Percentiles rank a stretch among this genome's conserved stretches.
These are phyloP conservation scores for Opisthocomus hoazin DNA, from an alignment of 2,113 vertebrate species.

Conservation along the genomic window DNA sequence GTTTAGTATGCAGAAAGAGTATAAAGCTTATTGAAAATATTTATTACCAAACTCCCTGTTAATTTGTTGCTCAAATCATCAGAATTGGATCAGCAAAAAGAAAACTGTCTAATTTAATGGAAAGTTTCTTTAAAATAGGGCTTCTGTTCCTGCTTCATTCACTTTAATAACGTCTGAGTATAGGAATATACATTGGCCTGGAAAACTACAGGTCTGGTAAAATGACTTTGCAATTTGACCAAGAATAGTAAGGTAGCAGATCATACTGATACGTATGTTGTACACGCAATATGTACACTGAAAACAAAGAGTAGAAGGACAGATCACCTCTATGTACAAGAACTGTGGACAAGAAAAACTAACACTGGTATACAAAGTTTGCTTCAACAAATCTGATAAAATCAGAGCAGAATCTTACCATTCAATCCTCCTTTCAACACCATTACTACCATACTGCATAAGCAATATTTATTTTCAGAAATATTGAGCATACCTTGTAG, in stretches of 20 bases:
- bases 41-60: not conserved
- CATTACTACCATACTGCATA: fast-evolving
- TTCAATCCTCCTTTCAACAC: not conserved
- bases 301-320: not conserved
- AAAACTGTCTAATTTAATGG: not conserved
- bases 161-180: not conserved
- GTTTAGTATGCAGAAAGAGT: not conserved
- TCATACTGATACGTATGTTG: not conserved
- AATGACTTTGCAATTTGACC: not conserved
- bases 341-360: not conserved
- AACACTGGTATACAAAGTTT: not conserved
- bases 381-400: not conserved
- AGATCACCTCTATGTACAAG: not conserved
- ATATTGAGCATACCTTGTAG: not conserved
- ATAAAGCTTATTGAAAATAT: not conserved
- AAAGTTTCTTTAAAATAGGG: not conserved
- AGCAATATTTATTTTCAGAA: not conserved
- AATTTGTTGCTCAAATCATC: not conserved
- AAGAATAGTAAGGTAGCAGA: not conserved
- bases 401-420: not conserved
- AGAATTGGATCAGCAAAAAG: not conserved
- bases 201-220: not conserved
- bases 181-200: not conserved
- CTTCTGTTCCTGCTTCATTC: not conserved
- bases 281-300: not conserved